Evolutionary conservation across 2,888 invertebrate genomes (phyloP), one percentile per base, ranked within the genome.

Genomic region (Caprella mutica): DNA sequence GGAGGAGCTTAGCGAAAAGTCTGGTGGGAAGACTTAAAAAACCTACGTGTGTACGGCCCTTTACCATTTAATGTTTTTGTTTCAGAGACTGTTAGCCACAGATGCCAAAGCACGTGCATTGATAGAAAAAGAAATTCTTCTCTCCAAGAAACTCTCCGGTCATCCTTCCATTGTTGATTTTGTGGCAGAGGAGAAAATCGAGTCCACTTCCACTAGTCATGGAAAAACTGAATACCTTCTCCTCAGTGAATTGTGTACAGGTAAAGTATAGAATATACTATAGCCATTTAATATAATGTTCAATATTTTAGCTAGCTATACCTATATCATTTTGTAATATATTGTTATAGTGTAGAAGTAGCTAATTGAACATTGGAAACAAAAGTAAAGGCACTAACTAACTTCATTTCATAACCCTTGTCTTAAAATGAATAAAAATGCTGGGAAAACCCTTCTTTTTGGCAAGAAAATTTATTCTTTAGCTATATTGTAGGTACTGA

Each of bases 101-200:
- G 64, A 64, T 29, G 55, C 53, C 17, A 58, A 53, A 8, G 55
- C 60, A 5, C 53, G 60, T 33, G 57, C 54, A 17, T 14, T 58
- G 17, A 58, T 64, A 35, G 48, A 42, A 12, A 55, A 58, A 35
- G 64, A 64, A 43, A 58, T 64, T 23, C 26, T 56, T 44, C n/a
- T 72, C 54, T 69, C 78, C 75, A 92, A 91, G 76, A 86, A 85
- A 70, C 75, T 97, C 54, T 84, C 89, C 19, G 92, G 92, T 8
- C 93, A 97, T 74, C 83, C 86, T 33, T 86, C 94, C 72, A 83
- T 97, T 67, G 87, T 96, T 65, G 83, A 87, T 72, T 94, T 88
- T 74, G 80, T 91, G 69, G 84, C 89, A 52, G 90, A 90, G 52
- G 78, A 81, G 27, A 83, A 83, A 72, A 83, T 85, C 70, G 85